A percentile compares a stretch with the other conserved stretches of the same genome.
phyloP scores from a whole-genome alignment of 2,113 vertebrate species.

The Periophthalmodon schlosseri region DNA sequence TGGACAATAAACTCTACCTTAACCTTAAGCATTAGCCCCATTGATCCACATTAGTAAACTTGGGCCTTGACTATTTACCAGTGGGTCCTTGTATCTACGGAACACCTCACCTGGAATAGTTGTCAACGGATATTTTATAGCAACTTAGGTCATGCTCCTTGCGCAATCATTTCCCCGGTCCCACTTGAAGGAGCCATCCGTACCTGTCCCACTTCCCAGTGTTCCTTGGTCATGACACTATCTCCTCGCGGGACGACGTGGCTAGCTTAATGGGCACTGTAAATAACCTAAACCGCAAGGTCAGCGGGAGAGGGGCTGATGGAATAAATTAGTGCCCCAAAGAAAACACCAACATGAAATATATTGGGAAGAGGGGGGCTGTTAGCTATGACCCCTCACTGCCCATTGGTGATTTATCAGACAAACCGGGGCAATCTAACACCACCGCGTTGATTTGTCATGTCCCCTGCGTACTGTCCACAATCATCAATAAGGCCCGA shows the following conservation, averaged over 20 bases:
- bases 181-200: constrained; percentile 16
- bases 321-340: constrained; percentile 66
- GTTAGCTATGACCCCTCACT: constrained; percentile 28
- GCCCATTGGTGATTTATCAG: constrained; percentile 69
- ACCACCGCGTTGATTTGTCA: constrained; percentile 67
- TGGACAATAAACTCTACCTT: background rate
- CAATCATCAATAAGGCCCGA: constrained; percentile 56
- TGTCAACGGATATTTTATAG: constrained; percentile 11
- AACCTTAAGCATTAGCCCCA: background rate
- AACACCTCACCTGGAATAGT: background rate
- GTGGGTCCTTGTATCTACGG: background rate
- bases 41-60: background rate
- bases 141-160: constrained; percentile 20
- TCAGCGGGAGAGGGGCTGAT: constrained; percentile 59
- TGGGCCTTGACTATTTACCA: background rate
- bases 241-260: constrained; percentile 37
- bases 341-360: constrained; percentile 61
- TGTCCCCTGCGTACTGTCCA: constrained; percentile 64
- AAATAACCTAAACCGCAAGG: constrained; percentile 66
- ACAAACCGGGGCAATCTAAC: constrained; percentile 61
- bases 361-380: constrained; percentile 26
- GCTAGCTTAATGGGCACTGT: constrained; percentile 52
- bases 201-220: constrained; percentile 27
- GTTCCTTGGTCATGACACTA: constrained; percentile 27
- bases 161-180: constrained; percentile 37